Conservation (phyloP, 2,797 vertebrate genomes). For the Coendou prehensilis region DNA sequence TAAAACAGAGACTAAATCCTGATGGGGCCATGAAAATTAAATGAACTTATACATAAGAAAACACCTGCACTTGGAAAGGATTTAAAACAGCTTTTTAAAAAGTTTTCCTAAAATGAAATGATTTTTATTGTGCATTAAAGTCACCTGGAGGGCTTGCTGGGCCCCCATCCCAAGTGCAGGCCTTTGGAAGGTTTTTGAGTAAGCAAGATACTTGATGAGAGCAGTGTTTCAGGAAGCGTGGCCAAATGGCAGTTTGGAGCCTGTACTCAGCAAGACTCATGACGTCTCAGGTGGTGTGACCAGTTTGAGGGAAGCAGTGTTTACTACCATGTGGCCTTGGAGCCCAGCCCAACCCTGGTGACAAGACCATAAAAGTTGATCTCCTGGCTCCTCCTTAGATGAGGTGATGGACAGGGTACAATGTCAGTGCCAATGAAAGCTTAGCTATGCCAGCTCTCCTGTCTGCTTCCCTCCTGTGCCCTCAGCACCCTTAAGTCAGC, state of each 20-base stretch:
- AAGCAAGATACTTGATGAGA: background rate
- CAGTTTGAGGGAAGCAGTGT: background rate
- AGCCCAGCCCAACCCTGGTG: background rate
- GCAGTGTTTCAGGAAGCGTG: background rate
- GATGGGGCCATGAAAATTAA: background rate
- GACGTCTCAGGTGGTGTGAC: background rate
- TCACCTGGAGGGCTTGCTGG: background rate
- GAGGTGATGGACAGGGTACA: background rate
- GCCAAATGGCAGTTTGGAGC: background rate
- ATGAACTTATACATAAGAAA: background rate
- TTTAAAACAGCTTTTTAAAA: background rate
- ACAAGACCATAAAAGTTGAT: constrained; percentile 23
- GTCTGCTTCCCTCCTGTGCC: background rate
- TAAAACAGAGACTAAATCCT: background rate
- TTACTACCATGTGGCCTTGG: background rate
- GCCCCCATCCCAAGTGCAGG: background rate
- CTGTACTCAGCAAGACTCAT: background rate
- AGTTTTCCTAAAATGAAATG: background rate
- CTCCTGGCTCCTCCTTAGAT: background rate
- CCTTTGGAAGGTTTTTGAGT: background rate
- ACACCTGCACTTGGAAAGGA: too few relatives aligned
- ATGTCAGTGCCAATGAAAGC: background rate
- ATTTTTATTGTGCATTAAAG: background rate
- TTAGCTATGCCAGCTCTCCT: background rate
- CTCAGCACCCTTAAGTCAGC: background rate